phyloP scores from a whole-genome alignment of 2,888 invertebrate species.

The Bembecia ichneumoniformis region DNA sequence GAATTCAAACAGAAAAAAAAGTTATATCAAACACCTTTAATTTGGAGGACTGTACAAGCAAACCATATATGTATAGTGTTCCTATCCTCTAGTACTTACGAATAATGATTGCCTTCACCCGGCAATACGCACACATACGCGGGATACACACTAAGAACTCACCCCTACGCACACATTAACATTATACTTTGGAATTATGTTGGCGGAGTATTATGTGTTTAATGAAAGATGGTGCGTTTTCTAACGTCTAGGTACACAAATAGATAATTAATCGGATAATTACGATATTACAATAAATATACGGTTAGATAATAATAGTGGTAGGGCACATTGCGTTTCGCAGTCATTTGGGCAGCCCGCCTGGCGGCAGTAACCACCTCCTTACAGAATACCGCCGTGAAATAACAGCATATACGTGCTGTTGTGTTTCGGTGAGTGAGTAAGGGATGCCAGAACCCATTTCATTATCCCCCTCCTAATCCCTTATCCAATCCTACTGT shows the following conservation, averaged over 20 bases:
- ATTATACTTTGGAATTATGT: not conserved
- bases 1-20: not conserved
- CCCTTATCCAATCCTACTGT: no score
- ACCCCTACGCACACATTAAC: conserved; percentile 6
- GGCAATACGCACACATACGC: conserved; percentile 15
- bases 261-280: no score
- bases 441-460: no score
- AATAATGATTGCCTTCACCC: conserved; percentile 33
- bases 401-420: no score
- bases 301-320: no score
- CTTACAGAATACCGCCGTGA: no score
- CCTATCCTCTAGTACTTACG: conserved; percentile 61
- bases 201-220: not conserved
- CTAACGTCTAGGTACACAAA: not conserved
- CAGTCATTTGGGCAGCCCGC: no score
- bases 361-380: no score
- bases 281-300: no score
- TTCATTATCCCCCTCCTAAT: no score
- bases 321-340: no score
- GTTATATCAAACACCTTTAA: not conserved
- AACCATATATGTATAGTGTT: conserved; percentile 26
- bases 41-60: conserved; percentile 16
- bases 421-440: no score
- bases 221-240: not conserved
- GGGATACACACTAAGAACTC: conserved; percentile 3